Conservation (phyloP, 2,113 vertebrate genomes). For the Myotis davidii region DNA sequence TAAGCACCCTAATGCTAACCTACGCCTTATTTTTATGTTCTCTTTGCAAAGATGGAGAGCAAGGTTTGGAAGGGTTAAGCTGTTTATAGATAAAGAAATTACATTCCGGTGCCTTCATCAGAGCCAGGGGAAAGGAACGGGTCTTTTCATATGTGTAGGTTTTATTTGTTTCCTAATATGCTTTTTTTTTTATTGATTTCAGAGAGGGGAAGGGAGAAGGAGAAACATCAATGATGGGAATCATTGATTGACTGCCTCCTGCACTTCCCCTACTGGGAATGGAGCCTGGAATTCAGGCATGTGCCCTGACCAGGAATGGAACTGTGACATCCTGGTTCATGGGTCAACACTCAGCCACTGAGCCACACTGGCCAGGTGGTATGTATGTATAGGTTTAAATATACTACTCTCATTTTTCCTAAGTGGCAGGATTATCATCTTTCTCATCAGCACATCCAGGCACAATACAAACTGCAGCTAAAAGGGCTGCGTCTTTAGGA, state of each 20-base stretch:
- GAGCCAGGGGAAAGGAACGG: background rate
- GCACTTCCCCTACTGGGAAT: too few relatives aligned
- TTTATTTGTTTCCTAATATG: background rate
- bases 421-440: constrained; percentile 19
- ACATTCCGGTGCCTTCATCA: background rate
- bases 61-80: background rate
- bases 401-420: background rate
- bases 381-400: background rate
- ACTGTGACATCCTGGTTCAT: too few relatives aligned
- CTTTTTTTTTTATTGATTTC: too few relatives aligned
- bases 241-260: too few relatives aligned
- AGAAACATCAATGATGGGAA: too few relatives aligned
- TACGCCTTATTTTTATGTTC: background rate
- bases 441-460: background rate
- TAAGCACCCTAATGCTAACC: background rate
- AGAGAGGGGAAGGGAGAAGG: too few relatives aligned
- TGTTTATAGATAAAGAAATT: background rate
- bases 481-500: background rate
- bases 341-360: too few relatives aligned
- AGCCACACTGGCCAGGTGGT: too few relatives aligned
- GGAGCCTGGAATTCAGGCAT: too few relatives aligned
- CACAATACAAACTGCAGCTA: background rate
- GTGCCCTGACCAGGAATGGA: too few relatives aligned
- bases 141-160: background rate
- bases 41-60: background rate